Percentiles rank a stretch among this genome's conserved stretches.
Evolutionary conservation across 30 jellyfish, hydroid and myxozoan species (phyloP).

Genomic region (Turritopsis rubra): DNA sequence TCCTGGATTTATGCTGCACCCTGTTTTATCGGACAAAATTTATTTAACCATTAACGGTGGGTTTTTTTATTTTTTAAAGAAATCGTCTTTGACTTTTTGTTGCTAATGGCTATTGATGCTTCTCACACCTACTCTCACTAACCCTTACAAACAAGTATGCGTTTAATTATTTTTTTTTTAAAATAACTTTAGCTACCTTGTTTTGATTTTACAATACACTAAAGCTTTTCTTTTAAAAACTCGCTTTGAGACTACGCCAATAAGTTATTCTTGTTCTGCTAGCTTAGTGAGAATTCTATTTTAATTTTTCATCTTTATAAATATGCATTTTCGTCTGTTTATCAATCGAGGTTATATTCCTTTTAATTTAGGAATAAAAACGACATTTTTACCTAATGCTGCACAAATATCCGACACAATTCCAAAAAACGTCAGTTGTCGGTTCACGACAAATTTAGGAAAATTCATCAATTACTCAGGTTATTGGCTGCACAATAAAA

Average conservation of each 20-base stretch:
- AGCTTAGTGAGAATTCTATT: background rate
- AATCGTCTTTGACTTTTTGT: no score
- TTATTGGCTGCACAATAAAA: background rate
- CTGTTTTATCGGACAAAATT: conserved; percentile 5
- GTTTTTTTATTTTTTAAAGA: background rate
- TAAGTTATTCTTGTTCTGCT: no score
- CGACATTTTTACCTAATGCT: background rate
- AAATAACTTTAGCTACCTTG: no score
- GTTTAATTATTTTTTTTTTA: no score
- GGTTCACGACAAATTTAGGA: background rate
- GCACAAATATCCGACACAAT: background rate
- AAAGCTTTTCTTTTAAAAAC: no score
- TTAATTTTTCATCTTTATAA: background rate
- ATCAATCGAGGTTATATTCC: no score
- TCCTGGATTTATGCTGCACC: background rate
- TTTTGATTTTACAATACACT: no score
- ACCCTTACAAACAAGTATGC: no score
- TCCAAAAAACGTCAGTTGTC: background rate
- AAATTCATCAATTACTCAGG: background rate
- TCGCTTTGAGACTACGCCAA: no score
- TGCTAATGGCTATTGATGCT: no score
- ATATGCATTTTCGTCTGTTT: background rate
- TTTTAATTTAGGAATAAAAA: background rate
- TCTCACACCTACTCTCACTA: no score
- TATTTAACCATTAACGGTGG: background rate